Base-by-base conservation (phyloP, 2,113 vertebrate genomes). In the Datnioides undecimradiatus region DNA sequence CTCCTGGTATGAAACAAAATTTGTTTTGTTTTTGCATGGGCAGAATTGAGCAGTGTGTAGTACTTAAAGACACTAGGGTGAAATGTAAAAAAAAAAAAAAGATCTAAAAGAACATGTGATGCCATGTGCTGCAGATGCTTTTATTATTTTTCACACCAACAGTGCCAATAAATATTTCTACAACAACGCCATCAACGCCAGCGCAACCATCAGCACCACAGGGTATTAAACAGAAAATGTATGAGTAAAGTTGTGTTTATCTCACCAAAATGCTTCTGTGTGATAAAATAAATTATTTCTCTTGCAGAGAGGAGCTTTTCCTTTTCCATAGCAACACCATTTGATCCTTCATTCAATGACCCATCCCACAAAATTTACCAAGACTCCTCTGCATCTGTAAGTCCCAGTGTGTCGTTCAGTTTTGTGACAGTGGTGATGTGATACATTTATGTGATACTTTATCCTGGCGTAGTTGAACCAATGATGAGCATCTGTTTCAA, bases 1-100 rank as follows among this genome's bases (percentile, higher is more conserved):
- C n/a, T 74, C 5, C 59, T 34, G 73, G 76, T 79, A 80, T n/a
- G 75, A 25, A 2, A 36, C 38, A 46, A 4, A 36, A 17, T 64
- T 27, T 62, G 13, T 0, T 55, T 59, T 36, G n/a, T 51, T 46
- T 46, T 46, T 55, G 8, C 14, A 77, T 49, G 14, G 8, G 27
- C 13, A 40, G 21, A 14, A 10, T 43, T 63, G 17, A 33, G 12
- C 0, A 63, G 5, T 27, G 8, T 19, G 23, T 17, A 11, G 5
- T n/a, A 16, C 6, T 19, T 57, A 7, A 29, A 21, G 9, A 34
- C 17, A 21, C 16, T 11, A 19, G 27, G n/a, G n/a, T n/a, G n/a
- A n/a, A n/a, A 31, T 17, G 52, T 4, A 25, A 25, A 25, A 51
- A 36, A 17, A 17, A 43, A 43, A 17, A 17, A 43, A 43, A 17